Evolutionary conservation across 2,797 vertebrate genomes (phyloP).

Genomic region (Enteromius afrohamiltoni): DNA sequence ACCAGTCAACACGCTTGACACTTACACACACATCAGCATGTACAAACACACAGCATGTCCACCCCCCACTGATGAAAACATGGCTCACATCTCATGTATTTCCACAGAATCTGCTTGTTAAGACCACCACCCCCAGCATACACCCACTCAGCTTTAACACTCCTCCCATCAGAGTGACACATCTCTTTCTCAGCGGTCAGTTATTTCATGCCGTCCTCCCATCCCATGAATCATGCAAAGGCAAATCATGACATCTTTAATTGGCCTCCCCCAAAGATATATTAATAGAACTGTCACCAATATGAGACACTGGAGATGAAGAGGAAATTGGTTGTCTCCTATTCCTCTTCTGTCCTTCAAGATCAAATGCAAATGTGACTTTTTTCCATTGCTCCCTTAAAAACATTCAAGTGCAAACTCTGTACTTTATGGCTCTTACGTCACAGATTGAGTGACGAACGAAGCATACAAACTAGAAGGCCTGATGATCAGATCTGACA

Average conservation of each 20-base stretch:
- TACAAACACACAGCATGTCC: constrained; percentile 72
- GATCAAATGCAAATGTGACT: constrained; percentile 7
- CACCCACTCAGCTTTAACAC: constrained; percentile 27
- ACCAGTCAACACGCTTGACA: constrained; percentile 15
- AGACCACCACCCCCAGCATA: constrained; percentile 22
- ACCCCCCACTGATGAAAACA: constrained; percentile 36
- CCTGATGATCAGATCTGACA: not conserved
- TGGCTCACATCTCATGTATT: constrained; percentile 15
- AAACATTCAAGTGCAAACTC: not conserved
- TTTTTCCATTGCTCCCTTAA: too few species aligned
- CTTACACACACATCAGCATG: constrained; percentile 27
- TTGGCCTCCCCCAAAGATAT: constrained; percentile 66
- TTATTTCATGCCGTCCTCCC: constrained; percentile 41
- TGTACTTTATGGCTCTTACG: not conserved
- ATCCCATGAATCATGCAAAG: constrained; percentile 58
- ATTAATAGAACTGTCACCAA: constrained; percentile 71
- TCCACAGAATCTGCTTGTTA: constrained; percentile 44
- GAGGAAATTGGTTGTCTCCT: constrained; percentile 10
- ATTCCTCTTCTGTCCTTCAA: not conserved
- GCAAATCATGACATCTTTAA: constrained; percentile 53
- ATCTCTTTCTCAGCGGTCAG: constrained; percentile 31
- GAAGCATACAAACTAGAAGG: constrained; percentile 51
- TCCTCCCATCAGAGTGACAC: constrained; percentile 34
- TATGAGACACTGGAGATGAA: constrained; percentile 46
- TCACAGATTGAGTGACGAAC: not conserved